These are phyloP conservation scores for Myrmecobius fasciatus DNA, from an alignment of 2,113 vertebrate species.

Conservation along the genomic window DNA sequence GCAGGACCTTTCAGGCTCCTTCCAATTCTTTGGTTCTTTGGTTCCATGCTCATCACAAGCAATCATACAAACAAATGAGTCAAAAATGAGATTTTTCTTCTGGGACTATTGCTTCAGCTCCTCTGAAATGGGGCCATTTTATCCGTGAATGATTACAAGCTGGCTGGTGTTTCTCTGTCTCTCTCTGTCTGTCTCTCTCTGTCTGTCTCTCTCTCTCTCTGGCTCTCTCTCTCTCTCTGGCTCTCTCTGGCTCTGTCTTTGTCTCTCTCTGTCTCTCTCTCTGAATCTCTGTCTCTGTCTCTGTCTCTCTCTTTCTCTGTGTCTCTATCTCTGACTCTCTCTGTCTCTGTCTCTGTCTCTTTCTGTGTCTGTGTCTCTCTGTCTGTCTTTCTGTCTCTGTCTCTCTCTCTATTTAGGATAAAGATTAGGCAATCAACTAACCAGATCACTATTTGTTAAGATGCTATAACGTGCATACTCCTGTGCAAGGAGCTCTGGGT, in stretches of 20 bases:
- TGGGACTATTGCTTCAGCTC: not conserved
- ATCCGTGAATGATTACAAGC: not conserved
- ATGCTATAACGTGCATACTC: accelerated
- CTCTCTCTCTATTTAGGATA: not conserved
- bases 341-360: too few species aligned
- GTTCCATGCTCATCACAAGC: not conserved
- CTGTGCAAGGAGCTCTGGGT: not conserved
- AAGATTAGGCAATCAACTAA: not conserved
- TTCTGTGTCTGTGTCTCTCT: too few species aligned
- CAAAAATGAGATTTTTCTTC: not conserved
- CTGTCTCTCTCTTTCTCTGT: too few species aligned
- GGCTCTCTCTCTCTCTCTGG: too few species aligned
- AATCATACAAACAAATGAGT: not conserved
- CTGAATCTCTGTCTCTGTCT: too few species aligned
- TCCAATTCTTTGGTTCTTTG: not conserved
- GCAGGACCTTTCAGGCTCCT: not conserved
- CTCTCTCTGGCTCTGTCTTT: too few species aligned
- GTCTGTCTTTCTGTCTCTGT: too few species aligned
- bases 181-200: too few species aligned
- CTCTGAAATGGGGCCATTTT: not conserved
- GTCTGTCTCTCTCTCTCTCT: too few species aligned
- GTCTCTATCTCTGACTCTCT: too few species aligned
- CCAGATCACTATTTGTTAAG: too few species aligned
- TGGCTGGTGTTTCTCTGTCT: not conserved
- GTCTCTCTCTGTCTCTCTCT: too few species aligned